Percentiles rank a stretch among this genome's conserved stretches.
These are phyloP conservation scores for Anarsia innoxiella DNA, from an alignment of 2,888 invertebrate species.

Conservation along the genomic window DNA sequence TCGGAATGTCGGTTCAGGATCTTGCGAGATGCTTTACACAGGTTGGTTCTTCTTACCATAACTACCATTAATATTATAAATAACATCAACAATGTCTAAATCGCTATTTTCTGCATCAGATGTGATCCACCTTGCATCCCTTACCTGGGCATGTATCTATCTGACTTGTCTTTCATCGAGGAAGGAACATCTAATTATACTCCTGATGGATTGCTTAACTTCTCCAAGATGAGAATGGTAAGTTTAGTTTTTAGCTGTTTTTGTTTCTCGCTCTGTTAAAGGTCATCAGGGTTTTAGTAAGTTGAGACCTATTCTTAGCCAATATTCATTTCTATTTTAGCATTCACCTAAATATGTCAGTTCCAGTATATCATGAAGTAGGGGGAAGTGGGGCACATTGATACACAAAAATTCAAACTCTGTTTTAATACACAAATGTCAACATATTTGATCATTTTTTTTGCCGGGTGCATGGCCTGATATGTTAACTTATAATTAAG, in stretches of 20 bases:
- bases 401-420: too few species aligned
- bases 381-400: too few species aligned
- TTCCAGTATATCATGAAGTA: too few species aligned
- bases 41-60: conserved; percentile 33
- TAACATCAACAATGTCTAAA: neutral
- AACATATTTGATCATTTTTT: too few species aligned
- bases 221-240: conserved; percentile 97
- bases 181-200: conserved; percentile 94
- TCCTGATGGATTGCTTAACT: conserved; percentile 90
- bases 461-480: too few species aligned
- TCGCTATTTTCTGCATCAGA: conserved; percentile 40
- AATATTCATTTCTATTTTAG: too few species aligned
- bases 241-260: conserved; percentile 18
- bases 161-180: conserved; percentile 93
- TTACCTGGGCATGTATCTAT: conserved; percentile 91
- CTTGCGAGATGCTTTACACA: conserved; percentile 89
- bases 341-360: too few species aligned
- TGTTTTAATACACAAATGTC: too few species aligned
- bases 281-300: neutral
- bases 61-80: neutral
- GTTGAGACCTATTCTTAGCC: too few species aligned
- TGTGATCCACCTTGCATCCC: conserved; percentile 93
- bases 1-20: conserved; percentile 92
- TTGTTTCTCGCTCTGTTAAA: conserved; percentile 9
- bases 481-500: too few species aligned